Evolutionary conservation across 2,888 invertebrate species (phyloP).

Genomic region (Isoperla grammatica): DNA sequence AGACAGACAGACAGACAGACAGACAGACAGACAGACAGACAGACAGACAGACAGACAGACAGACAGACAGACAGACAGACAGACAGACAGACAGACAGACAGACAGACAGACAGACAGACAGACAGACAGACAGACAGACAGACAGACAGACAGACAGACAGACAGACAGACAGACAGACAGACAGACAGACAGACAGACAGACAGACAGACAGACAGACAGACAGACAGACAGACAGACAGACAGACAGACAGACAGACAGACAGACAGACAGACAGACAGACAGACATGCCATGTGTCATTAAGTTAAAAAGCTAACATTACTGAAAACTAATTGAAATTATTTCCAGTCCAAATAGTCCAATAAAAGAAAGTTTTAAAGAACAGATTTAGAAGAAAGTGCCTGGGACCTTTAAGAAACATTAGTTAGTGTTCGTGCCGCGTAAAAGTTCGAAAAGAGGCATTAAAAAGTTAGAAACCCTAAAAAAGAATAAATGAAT

Average conservation of each 20-base stretch:
- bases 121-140: slow-evolving; percentile 32
- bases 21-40: slow-evolving; percentile 31
- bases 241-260: slow-evolving; percentile 32
- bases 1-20: slow-evolving; percentile 32
- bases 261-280: slow-evolving; percentile 39
- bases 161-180: no score
- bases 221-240: slow-evolving; percentile 32
- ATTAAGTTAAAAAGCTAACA: no score
- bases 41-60: slow-evolving; percentile 37
- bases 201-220: slow-evolving; percentile 32
- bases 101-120: slow-evolving; percentile 25
- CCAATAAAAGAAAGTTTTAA: no score
- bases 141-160: slow-evolving; percentile 24
- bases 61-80: slow-evolving; percentile 38
- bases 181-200: slow-evolving; percentile 28
- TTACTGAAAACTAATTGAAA: no score
- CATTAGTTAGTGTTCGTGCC: no score
- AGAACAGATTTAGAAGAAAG: no score
- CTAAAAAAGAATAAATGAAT: no score
- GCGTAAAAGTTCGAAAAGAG: no score
- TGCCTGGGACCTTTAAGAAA: no score
- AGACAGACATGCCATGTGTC: slow-evolving; percentile 35
- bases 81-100: no score
- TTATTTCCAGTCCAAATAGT: no score
- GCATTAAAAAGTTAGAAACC: no score